Percentiles rank a stretch among this genome's conserved stretches.
Conservation (phyloP, 92 coral and sea anemone species). For the Phenganax subtilis region DNA sequence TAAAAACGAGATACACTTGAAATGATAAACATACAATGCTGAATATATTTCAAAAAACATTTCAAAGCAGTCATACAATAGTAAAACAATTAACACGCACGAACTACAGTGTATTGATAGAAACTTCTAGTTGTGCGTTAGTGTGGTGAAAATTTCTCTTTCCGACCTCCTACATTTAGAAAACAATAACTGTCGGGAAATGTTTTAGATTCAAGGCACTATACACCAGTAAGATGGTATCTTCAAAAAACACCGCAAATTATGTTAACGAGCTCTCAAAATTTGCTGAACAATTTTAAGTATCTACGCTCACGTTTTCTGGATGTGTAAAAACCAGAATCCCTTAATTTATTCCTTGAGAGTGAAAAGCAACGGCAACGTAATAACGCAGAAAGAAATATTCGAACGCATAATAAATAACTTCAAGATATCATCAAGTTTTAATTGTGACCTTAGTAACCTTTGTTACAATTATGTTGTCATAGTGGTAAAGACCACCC, state of each 20-base stretch:
- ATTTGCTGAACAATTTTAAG: background rate
- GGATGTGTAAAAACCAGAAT: too few species aligned
- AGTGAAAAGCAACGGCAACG: background rate
- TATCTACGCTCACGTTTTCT: too few species aligned
- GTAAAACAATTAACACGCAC: too few species aligned
- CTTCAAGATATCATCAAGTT: background rate
- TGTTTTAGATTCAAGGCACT: too few species aligned
- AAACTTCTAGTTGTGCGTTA: background rate
- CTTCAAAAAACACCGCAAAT: background rate
- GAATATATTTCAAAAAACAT: too few species aligned
- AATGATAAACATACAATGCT: background rate
- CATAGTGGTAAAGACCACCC: conserved; percentile 15
- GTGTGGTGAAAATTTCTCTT: too few species aligned
- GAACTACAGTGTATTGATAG: background rate
- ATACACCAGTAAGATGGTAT: background rate
- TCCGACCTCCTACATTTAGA: too few species aligned
- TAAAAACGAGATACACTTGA: background rate
- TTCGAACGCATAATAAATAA: background rate
- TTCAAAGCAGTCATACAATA: too few species aligned
- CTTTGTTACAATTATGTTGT: background rate
- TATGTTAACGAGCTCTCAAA: background rate
- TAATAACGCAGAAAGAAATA: background rate
- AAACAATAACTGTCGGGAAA: too few species aligned
- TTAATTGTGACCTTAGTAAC: background rate
- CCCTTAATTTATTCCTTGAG: too few species aligned